Conservation (phyloP, 2,888 invertebrate species). For the Drosophila fungiperda region DNA sequence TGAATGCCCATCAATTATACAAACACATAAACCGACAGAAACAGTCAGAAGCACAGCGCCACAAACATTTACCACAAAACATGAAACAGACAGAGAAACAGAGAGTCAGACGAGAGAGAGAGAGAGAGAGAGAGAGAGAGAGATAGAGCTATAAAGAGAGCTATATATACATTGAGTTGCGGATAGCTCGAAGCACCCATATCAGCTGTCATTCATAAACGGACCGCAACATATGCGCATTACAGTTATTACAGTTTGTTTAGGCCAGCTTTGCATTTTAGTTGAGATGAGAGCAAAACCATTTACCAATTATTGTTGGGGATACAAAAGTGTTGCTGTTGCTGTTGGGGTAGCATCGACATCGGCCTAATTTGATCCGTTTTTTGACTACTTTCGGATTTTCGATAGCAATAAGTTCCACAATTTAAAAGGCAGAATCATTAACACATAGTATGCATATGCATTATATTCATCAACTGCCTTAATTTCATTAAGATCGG, state of each 20-base stretch:
- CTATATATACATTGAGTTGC: slow-evolving; percentile 11
- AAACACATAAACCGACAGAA: slow-evolving; percentile 20
- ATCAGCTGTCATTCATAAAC: slow-evolving; percentile 50
- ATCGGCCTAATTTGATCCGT: too few species aligned
- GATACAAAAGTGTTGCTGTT: slow-evolving; percentile 9
- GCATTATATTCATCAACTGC: too few species aligned
- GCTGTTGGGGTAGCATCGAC: background rate
- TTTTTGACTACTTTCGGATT: too few species aligned
- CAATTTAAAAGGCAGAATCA: too few species aligned
- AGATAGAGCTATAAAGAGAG: background rate
- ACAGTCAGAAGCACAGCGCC: background rate
- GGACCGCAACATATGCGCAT: slow-evolving; percentile 50
- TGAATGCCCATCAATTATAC: slow-evolving; percentile 54
- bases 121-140: background rate
- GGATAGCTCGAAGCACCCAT: slow-evolving; percentile 25
- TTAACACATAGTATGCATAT: too few species aligned
- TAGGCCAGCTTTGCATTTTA: slow-evolving; percentile 32
- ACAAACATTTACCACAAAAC: background rate
- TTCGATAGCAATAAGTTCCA: too few species aligned
- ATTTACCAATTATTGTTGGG: slow-evolving; percentile 35
- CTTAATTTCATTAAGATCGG: too few species aligned
- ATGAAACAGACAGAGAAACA: background rate
- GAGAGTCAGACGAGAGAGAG: background rate
- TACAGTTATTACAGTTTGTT: slow-evolving; percentile 49
- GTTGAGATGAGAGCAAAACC: slow-evolving; percentile 20